Evolutionary conservation across 2,888 invertebrate genomes (phyloP).

Genomic region (Rhagium mordax): DNA sequence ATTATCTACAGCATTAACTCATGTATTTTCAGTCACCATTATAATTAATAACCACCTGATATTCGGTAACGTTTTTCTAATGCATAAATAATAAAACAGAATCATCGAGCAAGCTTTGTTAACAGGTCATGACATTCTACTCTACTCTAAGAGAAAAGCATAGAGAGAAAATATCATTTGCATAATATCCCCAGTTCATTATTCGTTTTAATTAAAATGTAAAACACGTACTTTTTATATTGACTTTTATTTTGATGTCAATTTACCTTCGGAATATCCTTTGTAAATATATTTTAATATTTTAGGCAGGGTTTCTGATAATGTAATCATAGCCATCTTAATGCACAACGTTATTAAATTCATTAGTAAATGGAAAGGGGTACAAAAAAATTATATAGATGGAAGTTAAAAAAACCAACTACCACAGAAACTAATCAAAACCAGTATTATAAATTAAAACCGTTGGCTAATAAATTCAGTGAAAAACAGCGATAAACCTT

Average conservation of each 20-base stretch:
- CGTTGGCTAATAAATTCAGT: not conserved
- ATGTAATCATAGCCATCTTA: not conserved
- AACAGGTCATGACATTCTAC: constrained; percentile 2
- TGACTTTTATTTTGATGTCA: constrained; percentile 29
- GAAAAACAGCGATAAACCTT: too few species aligned
- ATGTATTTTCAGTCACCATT: too few species aligned
- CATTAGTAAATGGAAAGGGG: too few species aligned
- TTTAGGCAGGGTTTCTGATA: not conserved
- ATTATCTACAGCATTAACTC: too few species aligned
- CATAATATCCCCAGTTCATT: constrained; percentile 27
- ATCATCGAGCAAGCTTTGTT: not conserved
- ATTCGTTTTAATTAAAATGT: constrained; percentile 32
- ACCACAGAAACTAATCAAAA: not conserved
- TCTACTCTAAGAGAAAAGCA: constrained; percentile 11
- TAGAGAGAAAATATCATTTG: constrained; percentile 11
- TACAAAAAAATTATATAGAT: not conserved
- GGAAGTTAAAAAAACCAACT: not conserved
- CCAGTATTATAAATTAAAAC: not conserved
- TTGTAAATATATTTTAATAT: constrained; percentile 16
- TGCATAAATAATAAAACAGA: not conserved
- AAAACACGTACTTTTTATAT: constrained; percentile 31
- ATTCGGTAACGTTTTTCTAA: not conserved
- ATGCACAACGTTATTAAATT: not conserved
- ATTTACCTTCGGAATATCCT: constrained; percentile 15
- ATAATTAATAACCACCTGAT: not conserved